Conservation (phyloP, 2,888 invertebrate species). For the Apamea epomidion region DNA sequence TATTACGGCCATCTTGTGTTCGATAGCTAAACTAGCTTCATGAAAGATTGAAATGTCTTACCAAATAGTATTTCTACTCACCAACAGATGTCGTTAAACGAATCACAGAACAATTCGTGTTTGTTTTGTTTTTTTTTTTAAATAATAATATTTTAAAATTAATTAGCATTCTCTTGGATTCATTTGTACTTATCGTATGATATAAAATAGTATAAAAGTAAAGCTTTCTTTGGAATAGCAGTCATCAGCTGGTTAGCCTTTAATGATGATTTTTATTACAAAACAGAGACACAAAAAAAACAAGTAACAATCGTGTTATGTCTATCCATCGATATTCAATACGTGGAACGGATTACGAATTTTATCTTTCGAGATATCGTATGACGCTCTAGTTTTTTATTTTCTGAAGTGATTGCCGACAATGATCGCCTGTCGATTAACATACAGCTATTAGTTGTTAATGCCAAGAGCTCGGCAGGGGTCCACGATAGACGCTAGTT, state of each 20-base stretch:
- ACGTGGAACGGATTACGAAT: slow-evolving; percentile 78
- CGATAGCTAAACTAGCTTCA: background rate
- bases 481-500: slow-evolving; percentile 62
- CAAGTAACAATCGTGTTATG: slow-evolving; percentile 62
- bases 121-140: too few species aligned
- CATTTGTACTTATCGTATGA: background rate
- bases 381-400: slow-evolving; percentile 73
- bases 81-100: slow-evolving; percentile 38
- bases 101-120: rapidly evolving
- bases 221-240: background rate
- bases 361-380: slow-evolving; percentile 74
- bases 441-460: slow-evolving; percentile 79
- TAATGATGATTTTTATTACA: slow-evolving; percentile 62
- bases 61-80: slow-evolving; percentile 34
- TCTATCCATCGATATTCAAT: slow-evolving; percentile 72
- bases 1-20: slow-evolving; percentile 17
- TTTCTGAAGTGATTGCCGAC: slow-evolving; percentile 73
- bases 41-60: background rate
- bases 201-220: background rate
- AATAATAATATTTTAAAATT: background rate
- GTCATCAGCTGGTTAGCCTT: slow-evolving; percentile 17
- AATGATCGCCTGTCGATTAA: slow-evolving; percentile 80
- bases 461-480: slow-evolving; percentile 78
- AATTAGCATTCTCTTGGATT: too few species aligned
- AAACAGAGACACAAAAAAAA: slow-evolving; percentile 53